Evolutionary conservation across 2,888 invertebrate genomes (phyloP), one percentile per base, ranked within the genome.

Genomic region (Plebejus anna): DNA sequence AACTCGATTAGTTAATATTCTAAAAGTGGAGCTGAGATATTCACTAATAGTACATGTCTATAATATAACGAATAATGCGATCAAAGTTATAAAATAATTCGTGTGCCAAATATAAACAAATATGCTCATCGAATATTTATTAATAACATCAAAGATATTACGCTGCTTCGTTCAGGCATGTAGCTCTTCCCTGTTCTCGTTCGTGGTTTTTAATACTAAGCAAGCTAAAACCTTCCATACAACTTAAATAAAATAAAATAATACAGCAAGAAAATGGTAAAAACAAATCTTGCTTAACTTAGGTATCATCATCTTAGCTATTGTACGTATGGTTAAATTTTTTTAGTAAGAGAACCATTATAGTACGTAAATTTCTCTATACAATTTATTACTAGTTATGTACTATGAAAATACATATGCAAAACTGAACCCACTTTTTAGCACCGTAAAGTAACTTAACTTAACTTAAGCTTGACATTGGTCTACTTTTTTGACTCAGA

Each of bases 21-120:
- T n/a, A 2, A 1, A 59, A 59, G 13, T n/a, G n/a, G 57, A 57
- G 3, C n/a, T 2, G 5, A n/a, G 57, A 59, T n/a, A n/a, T 59
- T 22, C 2, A 16, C 4, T n/a, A 59, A 6, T 59, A 22, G 16
- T 16, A 2, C 6, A 59, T 59, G n/a, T n/a, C n/a, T 59, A 6
- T 59, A 51, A 57, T 57, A 59, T n/a, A 59, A 59, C 13, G 13
- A 59, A 59, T 61, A 61, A 61, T 61, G 22, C 59, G n/a, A 59
- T n/a, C 22, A 59, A 59, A 59, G 59, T 22, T 22, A 59, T 59
- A n/a, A 59, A n/a, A 59, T 59, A 59, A 28, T 61, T 61, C 61
- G 9, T 61, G 61, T 61, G 61, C 28, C 11, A 61, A 61, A 61
- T 61, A 61, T 7, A 61, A 59, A 22, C 55, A 55, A 55, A 55